Conservation (phyloP, 1,140 invertebrate genomes). For the Lanistes nyassanus region DNA sequence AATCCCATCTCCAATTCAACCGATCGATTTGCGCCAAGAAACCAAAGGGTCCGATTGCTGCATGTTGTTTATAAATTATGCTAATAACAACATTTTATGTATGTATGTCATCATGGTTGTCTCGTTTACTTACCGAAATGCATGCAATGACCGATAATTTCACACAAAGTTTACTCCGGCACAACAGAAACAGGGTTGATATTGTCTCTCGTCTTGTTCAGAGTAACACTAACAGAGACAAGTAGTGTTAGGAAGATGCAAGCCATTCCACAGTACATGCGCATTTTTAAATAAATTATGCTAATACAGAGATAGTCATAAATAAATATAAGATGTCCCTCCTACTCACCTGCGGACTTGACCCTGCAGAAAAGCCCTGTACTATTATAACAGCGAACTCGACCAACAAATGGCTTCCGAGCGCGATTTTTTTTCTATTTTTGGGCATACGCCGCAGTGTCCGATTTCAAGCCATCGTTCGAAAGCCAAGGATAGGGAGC, state of each 20-base stretch:
- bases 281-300: slow-evolving; percentile 59
- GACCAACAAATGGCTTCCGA: slow-evolving; percentile 24
- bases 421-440: slow-evolving; percentile 28
- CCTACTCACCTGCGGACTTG: slow-evolving; percentile 31
- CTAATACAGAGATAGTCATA: slow-evolving; percentile 53
- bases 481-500: slow-evolving; percentile 20
- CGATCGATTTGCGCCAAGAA: background rate
- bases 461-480: slow-evolving; percentile 27
- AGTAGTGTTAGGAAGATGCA: too few species aligned
- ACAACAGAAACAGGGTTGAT: slow-evolving; percentile 17
- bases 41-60: background rate
- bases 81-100: slow-evolving; percentile 47
- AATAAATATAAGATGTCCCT: slow-evolving; percentile 53
- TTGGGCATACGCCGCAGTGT: slow-evolving; percentile 24
- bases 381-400: slow-evolving; percentile 20
- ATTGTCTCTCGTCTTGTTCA: background rate
- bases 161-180: background rate
- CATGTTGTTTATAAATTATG: slow-evolving; percentile 42
- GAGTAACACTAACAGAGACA: background rate
- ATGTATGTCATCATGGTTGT: slow-evolving; percentile 8
- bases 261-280: slow-evolving; percentile 22
- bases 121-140: slow-evolving; percentile 12
- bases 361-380: background rate
- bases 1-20: background rate
- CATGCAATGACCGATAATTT: background rate